Percentiles rank a stretch among this genome's conserved stretches.
phyloP scores from a whole-genome alignment of 2,888 invertebrate species.

The Gastracanthus pulcherrimus region DNA sequence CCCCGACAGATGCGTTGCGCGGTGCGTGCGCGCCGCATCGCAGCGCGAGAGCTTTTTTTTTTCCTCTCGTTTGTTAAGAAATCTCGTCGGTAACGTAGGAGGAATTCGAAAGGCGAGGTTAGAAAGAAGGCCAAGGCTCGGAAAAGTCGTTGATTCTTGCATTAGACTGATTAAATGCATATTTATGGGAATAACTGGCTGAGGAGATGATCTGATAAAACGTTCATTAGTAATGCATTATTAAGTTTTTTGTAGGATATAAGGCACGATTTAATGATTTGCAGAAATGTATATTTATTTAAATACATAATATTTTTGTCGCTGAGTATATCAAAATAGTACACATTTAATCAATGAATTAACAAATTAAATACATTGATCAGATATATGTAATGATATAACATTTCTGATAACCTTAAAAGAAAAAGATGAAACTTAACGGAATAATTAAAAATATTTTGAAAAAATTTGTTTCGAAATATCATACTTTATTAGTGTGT shows the following conservation, averaged over 20 bases:
- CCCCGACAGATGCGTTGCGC: background rate
- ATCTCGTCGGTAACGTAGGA: background rate
- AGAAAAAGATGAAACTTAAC: too few species aligned
- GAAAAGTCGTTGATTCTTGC: slow-evolving; percentile 2
- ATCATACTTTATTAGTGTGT: too few species aligned
- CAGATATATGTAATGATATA: too few species aligned
- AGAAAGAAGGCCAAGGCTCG: slow-evolving; percentile 50
- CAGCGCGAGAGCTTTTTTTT: background rate
- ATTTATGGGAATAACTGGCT: background rate
- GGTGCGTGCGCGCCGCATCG: background rate
- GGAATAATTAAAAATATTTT: too few species aligned
- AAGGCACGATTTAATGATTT: too few species aligned
- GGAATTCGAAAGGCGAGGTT: slow-evolving; percentile 54
- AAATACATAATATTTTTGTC: too few species aligned
- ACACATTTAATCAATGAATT: too few species aligned
- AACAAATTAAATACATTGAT: too few species aligned
- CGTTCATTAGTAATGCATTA: background rate
- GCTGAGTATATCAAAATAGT: too few species aligned
- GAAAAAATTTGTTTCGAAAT: too few species aligned
- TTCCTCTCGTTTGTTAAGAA: background rate
- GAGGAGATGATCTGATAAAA: background rate
- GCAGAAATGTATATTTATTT: too few species aligned
- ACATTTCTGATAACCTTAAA: too few species aligned
- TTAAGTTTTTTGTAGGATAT: background rate
- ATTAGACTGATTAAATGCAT: slow-evolving; percentile 8